phyloP scores from a whole-genome alignment of 1,140 invertebrate genomes.

The Orchestia grillus region DNA sequence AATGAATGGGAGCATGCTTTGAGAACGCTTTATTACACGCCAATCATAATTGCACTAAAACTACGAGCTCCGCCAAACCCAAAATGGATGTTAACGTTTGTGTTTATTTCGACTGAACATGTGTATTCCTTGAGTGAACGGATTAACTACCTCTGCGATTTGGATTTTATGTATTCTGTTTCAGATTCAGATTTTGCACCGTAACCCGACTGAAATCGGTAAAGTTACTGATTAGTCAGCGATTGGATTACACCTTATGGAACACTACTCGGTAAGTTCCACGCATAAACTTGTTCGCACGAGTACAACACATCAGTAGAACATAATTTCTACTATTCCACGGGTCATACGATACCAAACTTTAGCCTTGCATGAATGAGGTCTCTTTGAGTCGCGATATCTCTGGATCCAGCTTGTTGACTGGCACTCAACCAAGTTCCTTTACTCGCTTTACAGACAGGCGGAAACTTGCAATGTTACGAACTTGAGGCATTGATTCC shows the following conservation, averaged over 20 bases:
- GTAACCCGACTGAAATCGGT: background rate
- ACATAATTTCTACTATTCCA: background rate
- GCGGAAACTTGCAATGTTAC: background rate
- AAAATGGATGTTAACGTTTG: too few relatives aligned
- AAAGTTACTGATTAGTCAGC: background rate
- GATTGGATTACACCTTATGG: background rate
- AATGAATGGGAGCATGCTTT: too few relatives aligned
- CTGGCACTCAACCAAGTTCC: background rate
- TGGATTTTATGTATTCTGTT: too few relatives aligned
- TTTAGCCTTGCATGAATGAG: background rate
- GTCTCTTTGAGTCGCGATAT: background rate
- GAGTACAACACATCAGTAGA: background rate
- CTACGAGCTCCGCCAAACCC: too few relatives aligned
- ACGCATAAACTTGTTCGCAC: background rate
- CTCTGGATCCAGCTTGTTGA: background rate
- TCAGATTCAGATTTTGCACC: too few relatives aligned
- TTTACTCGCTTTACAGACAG: background rate
- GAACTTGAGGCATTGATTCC: background rate
- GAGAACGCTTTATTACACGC: too few relatives aligned
- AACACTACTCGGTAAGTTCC: background rate
- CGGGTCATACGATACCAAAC: background rate
- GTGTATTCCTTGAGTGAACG: too few relatives aligned
- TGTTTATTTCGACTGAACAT: too few relatives aligned
- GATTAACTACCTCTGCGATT: too few relatives aligned
- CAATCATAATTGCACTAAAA: too few relatives aligned